Evolutionary conservation across 92 coral and sea anemone genomes (phyloP).

Genomic region (Virgularia gustaviana): DNA sequence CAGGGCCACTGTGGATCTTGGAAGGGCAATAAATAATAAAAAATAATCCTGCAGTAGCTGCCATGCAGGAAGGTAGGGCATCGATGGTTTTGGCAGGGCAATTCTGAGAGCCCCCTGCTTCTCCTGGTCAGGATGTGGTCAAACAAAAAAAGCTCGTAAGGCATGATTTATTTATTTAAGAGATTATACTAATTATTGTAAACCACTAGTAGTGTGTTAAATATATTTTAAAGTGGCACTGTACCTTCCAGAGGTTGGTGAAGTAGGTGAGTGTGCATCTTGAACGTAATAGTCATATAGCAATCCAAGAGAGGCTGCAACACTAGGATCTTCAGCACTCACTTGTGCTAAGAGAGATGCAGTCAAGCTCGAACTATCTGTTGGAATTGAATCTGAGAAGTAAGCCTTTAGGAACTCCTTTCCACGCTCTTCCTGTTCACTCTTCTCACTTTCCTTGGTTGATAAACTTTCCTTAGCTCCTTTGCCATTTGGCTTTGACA

Average conservation of each 20-base stretch:
- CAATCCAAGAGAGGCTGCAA: constrained; percentile 91
- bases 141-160: neutral
- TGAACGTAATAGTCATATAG: constrained; percentile 93
- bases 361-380: constrained; percentile 77
- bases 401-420: constrained; percentile 75
- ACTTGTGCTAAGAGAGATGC: constrained; percentile 84
- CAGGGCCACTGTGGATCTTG: too few species aligned
- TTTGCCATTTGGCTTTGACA: neutral
- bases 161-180: neutral
- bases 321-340: constrained; percentile 87
- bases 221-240: neutral
- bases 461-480: constrained; percentile 8
- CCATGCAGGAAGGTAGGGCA: too few species aligned
- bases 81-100: too few species aligned
- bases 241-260: constrained; percentile 81
- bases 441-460: constrained; percentile 41
- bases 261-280: constrained; percentile 83
- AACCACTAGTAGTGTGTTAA: neutral
- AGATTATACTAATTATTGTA: too few species aligned
- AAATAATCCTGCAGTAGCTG: too few species aligned
- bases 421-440: constrained; percentile 81
- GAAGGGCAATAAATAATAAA: too few species aligned
- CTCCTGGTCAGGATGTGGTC: too few species aligned
- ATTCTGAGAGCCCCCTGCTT: too few species aligned
- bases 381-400: constrained; percentile 81